Evolutionary conservation across 2,113 vertebrate genomes (phyloP).

Genomic region (Tachuris rubrigastra): DNA sequence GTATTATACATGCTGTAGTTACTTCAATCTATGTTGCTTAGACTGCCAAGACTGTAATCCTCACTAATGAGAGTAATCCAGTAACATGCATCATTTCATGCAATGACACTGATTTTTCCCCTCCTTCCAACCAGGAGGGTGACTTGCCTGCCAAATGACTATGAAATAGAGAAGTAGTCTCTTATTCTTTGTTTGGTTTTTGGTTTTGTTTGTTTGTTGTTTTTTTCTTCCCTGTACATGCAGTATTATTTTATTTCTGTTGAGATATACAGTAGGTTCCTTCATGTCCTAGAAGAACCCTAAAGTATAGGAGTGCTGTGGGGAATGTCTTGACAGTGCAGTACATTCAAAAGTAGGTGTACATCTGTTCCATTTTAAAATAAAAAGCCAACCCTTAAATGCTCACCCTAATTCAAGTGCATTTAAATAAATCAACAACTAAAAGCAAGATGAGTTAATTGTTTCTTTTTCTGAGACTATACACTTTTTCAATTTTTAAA

Average conservation of each 20-base stretch:
- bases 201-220: too few relatives aligned
- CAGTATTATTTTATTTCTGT: background rate
- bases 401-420: background rate
- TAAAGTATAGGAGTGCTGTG: background rate
- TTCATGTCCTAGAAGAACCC: background rate
- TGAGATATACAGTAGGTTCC: background rate
- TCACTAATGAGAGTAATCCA: background rate
- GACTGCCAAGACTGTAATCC: background rate
- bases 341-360: background rate
- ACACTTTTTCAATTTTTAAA: background rate
- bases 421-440: background rate
- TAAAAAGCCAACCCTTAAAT: background rate
- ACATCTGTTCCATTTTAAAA: background rate
- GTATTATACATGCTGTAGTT: background rate
- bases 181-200: background rate
- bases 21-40: background rate
- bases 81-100: background rate
- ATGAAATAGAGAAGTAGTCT: background rate
- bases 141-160: background rate
- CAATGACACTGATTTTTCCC: background rate
- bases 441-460: background rate
- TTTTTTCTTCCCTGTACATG: fast-evolving
- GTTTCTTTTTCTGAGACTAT: background rate
- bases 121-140: background rate
- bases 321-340: background rate